Evolutionary conservation across 1,140 invertebrate genomes (phyloP), one percentile per base, ranked within the genome.

Genomic region (Diprion similis): DNA sequence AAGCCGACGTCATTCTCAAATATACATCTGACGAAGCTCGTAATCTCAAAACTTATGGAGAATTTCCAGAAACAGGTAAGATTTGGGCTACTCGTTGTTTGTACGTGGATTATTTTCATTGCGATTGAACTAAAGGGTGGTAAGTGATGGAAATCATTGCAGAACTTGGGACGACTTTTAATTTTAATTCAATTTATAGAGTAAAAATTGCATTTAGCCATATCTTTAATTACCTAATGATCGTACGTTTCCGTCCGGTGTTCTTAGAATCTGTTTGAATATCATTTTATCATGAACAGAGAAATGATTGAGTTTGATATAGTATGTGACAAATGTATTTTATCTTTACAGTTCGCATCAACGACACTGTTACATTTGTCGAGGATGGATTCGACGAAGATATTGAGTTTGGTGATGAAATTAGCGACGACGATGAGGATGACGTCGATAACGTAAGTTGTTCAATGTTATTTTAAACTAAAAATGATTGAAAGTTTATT

Each of bases 1-100:
- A 99, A 89, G 99, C 98, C 75, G 99, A 99, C 91, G 99, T 99
- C 76, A 99, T 99, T 82, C 91, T 99, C 68, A 99, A 99, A 90
- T 99, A 99, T 85, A 99, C 98, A 76, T 95, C 98, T 46, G 98
- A 99, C 88, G 98, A 99, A 90, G 98, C 98, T 65, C 93, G 98
- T 84, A 99, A 99, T 91, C 91, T 99, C 80, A 99, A 99, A 90
- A 97, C 98, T 37, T 99, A 99, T 84, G 98, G 98, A 82, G 98
- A 99, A 91, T 96, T 99, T 87, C 98, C 98, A 77, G 98, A 99
- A 92, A 97, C 96, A 83, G 91, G 91, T 91, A 84, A 83, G 75
- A 72, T 65, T 59, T 9, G 72, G 68, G 6, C 2, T 37, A 6
- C 2, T 37, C 24, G 24, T 37, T 75, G 7, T 72, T 68, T 13